Evolutionary conservation across 2,797 vertebrate genomes (phyloP), one percentile per base, ranked within the genome.

Genomic region (Sebastiscus albofasciatus): DNA sequence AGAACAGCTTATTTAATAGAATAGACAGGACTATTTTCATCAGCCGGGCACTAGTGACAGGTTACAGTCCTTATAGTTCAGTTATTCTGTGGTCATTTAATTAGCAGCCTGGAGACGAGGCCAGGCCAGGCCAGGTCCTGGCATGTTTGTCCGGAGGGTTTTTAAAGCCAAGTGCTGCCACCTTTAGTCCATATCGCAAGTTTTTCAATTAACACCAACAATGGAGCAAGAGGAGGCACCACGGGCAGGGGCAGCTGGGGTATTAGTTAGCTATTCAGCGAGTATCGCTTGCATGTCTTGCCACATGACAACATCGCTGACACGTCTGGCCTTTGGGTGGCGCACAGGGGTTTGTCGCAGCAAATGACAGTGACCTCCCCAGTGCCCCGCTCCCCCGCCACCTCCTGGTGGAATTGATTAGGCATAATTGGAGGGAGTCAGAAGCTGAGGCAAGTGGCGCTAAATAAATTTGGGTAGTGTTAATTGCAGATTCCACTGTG

Each of bases 381-480:
- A 74, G 86, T 85, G 89, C 85, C 90, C 75, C 78, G 8, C 67
- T 78, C 67, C 85, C 83, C 85, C 76, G 12, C 84, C 86, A 66
- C 93, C 93, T 92, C 95, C 94, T 95, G 85, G 92, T 94, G 93
- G 93, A 95, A 92, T 95, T 97, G 96, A 97, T 97, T 96, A 93
- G 83, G 93, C 93, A 89, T 97, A 97, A 97, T 97, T 96, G 96
- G 95, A 96, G 95, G 93, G 94, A 96, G 95, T 95, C 94, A 96
- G 92, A 96, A 94, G 95, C 93, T 90, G 93, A 92, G 94, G 92
- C 94, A 90, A 96, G 95, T 96, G 96, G 96, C 90, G 92, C 94
- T 96, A 97, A 97, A 96, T 97, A 97, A 96, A 96, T 97, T 95
- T 96, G 95, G 94, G 94, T 95, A 92, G 91, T 87, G 96, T 96